Conservation (phyloP, 1,140 invertebrate species). For the Leptoteleia sp. region DNA sequence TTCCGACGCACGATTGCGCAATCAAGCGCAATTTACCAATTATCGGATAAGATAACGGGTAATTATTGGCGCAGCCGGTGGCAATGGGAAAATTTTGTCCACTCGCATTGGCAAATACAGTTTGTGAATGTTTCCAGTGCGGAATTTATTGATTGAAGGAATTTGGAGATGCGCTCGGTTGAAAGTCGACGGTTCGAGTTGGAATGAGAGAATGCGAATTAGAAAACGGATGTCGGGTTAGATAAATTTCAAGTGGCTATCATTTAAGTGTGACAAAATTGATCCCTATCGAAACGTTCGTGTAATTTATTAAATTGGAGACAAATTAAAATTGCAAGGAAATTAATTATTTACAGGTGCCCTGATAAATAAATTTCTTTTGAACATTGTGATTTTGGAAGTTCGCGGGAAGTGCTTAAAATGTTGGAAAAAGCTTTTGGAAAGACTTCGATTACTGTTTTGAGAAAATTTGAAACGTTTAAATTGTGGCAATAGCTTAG, state of each 20-base stretch:
- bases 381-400: too few relatives aligned
- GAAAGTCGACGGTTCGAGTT: neutral
- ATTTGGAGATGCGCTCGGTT: neutral
- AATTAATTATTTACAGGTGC: too few relatives aligned
- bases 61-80: conserved; percentile 21
- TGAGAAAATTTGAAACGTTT: too few relatives aligned
- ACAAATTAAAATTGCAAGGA: too few relatives aligned
- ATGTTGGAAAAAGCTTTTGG: too few relatives aligned
- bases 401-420: too few relatives aligned
- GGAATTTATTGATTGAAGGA: conserved; percentile 11
- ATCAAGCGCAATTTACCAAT: too few relatives aligned
- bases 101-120: neutral
- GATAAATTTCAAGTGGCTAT: neutral
- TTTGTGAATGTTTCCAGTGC: neutral
- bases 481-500: too few relatives aligned
- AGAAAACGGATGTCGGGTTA: neutral
- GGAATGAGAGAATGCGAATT: neutral
- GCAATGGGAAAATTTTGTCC: conserved; percentile 6
- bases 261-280: neutral
- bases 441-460: too few relatives aligned
- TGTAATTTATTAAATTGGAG: too few relatives aligned
- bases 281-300: too few relatives aligned
- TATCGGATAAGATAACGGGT: conserved; percentile 46
- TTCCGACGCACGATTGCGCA: conserved; percentile 1
- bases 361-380: too few relatives aligned